Percentiles rank a stretch among this genome's conserved stretches.
phyloP scores from a whole-genome alignment of 2,888 invertebrate species.

The Napeogenes sylphis region DNA sequence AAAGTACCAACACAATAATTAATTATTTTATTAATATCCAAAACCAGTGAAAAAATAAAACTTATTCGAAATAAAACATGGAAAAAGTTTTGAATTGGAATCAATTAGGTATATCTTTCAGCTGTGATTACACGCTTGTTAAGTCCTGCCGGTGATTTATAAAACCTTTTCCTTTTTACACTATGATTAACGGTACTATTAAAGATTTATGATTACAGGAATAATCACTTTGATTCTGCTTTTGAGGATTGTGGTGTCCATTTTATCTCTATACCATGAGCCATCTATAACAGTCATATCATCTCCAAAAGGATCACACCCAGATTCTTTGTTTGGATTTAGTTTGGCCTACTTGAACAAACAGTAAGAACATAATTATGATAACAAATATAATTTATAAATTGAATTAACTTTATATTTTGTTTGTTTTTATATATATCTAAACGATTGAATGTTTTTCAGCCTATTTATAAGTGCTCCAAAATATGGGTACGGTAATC shows the following conservation, averaged over 20 bases:
- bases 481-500: slow-evolving; percentile 38
- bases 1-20: no score
- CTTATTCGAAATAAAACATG: no score
- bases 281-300: slow-evolving; percentile 6
- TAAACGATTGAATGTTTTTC: slow-evolving; percentile 26
- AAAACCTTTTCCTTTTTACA: no score
- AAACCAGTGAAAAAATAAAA: no score
- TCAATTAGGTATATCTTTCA: no score
- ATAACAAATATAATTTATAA: not conserved
- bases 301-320: slow-evolving; percentile 8
- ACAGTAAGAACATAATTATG: slow-evolving; percentile 14
- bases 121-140: no score
- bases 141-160: no score
- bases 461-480: slow-evolving; percentile 54
- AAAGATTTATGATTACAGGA: not conserved
- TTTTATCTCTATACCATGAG: slow-evolving; percentile 25
- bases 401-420: not conserved
- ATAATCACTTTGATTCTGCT: not conserved
- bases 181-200: no score
- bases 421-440: not conserved
- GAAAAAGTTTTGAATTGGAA: no score
- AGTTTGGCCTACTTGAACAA: slow-evolving; percentile 38
- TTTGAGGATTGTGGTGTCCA: not conserved
- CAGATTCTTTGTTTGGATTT: slow-evolving; percentile 46
- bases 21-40: no score